Percentiles rank a stretch among this genome's conserved stretches.
phyloP scores from a whole-genome alignment of 2,888 invertebrate species.

The Isoperla grammatica region DNA sequence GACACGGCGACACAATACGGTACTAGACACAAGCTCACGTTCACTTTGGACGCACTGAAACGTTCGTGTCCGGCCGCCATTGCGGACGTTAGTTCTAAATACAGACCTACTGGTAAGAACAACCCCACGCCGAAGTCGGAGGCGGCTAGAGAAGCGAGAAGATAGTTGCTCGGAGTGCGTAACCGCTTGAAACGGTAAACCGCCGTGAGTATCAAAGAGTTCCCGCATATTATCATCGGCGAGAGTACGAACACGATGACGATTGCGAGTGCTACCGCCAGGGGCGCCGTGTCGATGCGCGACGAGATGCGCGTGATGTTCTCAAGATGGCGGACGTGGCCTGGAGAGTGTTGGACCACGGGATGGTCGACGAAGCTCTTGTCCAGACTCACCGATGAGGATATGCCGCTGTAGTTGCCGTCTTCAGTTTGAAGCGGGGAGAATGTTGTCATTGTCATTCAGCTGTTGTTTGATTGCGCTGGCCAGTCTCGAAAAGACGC shows the following conservation, averaged over 20 bases:
- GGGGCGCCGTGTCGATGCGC: not conserved
- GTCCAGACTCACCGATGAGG: too few relatives aligned
- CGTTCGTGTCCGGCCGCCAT: conserved; percentile 37
- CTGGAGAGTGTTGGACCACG: too few relatives aligned
- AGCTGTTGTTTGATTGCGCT: too few relatives aligned
- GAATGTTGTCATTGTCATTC: too few relatives aligned
- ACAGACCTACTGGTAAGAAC: conserved; percentile 54
- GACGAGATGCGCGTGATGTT: too few relatives aligned
- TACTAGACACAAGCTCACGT: conserved; percentile 45
- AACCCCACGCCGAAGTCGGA: conserved; percentile 56
- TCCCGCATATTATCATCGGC: conserved; percentile 54
- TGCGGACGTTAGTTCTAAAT: conserved; percentile 49
- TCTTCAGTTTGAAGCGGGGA: too few relatives aligned
- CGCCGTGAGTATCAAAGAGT: conserved; percentile 53
- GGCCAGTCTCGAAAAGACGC: too few relatives aligned
- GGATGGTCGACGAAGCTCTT: too few relatives aligned
- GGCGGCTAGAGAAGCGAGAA: conserved; percentile 54
- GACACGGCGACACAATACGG: conserved; percentile 54
- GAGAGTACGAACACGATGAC: conserved; percentile 50
- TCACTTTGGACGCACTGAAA: not conserved
- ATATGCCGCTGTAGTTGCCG: too few relatives aligned
- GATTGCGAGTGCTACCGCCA: conserved; percentile 47
- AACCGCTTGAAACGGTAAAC: conserved; percentile 56
- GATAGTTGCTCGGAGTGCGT: conserved; percentile 56
- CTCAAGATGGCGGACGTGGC: too few relatives aligned